These are phyloP conservation scores for Lasioglossum villosulum DNA, from an alignment of 2,888 invertebrate species.

Conservation along the genomic window DNA sequence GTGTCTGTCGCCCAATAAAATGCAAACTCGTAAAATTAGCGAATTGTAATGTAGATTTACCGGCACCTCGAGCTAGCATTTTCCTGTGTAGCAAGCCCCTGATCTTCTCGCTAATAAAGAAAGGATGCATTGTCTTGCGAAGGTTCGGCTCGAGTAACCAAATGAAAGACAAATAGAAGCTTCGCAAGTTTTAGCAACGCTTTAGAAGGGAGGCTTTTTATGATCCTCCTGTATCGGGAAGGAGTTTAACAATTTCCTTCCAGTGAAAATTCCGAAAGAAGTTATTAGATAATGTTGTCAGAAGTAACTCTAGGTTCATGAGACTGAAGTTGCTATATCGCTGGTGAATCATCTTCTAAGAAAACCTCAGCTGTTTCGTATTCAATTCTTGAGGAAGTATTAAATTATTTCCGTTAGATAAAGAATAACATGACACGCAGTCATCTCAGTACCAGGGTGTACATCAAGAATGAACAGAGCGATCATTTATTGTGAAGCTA, in stretches of 20 bases:
- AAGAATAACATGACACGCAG: not conserved
- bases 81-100: not conserved
- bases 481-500: not conserved
- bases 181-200: not conserved
- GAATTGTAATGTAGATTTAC: not conserved
- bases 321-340: not conserved
- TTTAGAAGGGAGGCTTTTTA: not conserved
- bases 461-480: too few species aligned
- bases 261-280: not conserved
- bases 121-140: not conserved
- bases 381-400: not conserved
- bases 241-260: not conserved
- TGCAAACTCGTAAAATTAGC: not conserved
- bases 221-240: not conserved
- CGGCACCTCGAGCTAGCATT: not conserved
- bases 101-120: too few species aligned
- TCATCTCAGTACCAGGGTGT: too few species aligned
- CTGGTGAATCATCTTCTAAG: not conserved
- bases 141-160: not conserved
- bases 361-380: not conserved
- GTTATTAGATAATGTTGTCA: not conserved
- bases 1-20: not conserved
- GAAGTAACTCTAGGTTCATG: not conserved
- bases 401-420: not conserved
- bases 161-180: not conserved